Base-by-base conservation (phyloP, 2,888 invertebrate genomes). In the Dromius quadrimaculatus region DNA sequence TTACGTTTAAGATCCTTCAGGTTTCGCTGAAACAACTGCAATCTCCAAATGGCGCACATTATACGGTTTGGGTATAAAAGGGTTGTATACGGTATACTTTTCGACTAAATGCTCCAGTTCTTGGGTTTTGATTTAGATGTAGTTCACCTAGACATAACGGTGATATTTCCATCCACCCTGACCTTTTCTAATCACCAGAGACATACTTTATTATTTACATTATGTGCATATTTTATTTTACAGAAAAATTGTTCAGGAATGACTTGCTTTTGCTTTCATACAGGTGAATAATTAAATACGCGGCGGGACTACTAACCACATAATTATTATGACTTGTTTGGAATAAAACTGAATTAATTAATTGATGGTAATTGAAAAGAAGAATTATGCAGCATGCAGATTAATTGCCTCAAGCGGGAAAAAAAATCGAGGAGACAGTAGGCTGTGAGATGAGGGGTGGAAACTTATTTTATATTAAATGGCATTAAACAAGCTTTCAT, bases 131-230 rank as follows among this genome's bases (percentile, higher is more conserved):
- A n/a, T n/a, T n/a, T 38, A 38, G 23, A 59, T 59, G 59, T 59
- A 36, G 59, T 59, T 59, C 59, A 38, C 59, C 59, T 59, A 36
- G 38, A 59, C 59, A 59, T 59, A 59, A 13, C 59, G 36, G 59
- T 59, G 59, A 36, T 59, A 59, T 59, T 59, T 59, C 38, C 59
- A 36, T 36, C 13, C 20, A 9, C 59, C 38, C 34, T 59, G 59
- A 59, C 59, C 59, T 59, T 59, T 59, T 59, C 36, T 36, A 36
- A 54, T 54, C 50, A 54, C 23, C 2, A 28, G 15, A 47, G 47
- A 47, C 32, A 41, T 28, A 23, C 28, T 15, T 54, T 54, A 54
- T 54, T 54, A 54, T 54, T 54, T 54, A 28, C 50, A 54, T 15
- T 23, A 47, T 47, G 50, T 54, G 50, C 50, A 54, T 54, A 54